Evolutionary conservation across 2,888 invertebrate species (phyloP).

Genomic region (Melangyna quadrimaculata): DNA sequence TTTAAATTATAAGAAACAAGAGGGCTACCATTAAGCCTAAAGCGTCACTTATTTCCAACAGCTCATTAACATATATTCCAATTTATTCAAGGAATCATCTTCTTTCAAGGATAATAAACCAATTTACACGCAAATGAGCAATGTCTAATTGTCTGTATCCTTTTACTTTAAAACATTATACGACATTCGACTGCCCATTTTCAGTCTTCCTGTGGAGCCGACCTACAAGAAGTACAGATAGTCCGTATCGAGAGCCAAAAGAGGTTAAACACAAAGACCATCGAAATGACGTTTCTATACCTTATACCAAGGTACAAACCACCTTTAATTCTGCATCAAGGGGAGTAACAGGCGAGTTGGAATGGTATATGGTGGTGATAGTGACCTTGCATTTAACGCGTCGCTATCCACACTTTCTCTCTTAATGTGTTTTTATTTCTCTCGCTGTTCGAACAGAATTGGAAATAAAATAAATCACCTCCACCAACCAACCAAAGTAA

Average conservation of each 20-base stretch:
- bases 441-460: neutral
- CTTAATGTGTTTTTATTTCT: neutral
- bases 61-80: conserved; percentile 12
- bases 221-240: neutral
- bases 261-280: conserved; percentile 60
- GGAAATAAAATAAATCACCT: too few species aligned
- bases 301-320: neutral
- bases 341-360: neutral
- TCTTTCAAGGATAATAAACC: conserved; percentile 29
- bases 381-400: conserved; percentile 61
- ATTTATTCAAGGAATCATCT: conserved; percentile 14
- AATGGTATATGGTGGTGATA: conserved; percentile 5
- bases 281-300: conserved; percentile 68
- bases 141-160: conserved; percentile 30
- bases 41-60: neutral
- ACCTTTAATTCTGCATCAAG: conserved; percentile 19
- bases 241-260: conserved; percentile 26
- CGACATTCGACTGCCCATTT: conserved; percentile 31
- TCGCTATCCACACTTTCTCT: conserved; percentile 15
- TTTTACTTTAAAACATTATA: conserved; percentile 21
- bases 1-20: neutral
- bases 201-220: conserved; percentile 4
- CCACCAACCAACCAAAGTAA: neutral
- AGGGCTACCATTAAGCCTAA: neutral
- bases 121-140: conserved; percentile 32